Evolutionary conservation across 2,113 vertebrate genomes (phyloP).

Genomic region (Lampris incognitus): DNA sequence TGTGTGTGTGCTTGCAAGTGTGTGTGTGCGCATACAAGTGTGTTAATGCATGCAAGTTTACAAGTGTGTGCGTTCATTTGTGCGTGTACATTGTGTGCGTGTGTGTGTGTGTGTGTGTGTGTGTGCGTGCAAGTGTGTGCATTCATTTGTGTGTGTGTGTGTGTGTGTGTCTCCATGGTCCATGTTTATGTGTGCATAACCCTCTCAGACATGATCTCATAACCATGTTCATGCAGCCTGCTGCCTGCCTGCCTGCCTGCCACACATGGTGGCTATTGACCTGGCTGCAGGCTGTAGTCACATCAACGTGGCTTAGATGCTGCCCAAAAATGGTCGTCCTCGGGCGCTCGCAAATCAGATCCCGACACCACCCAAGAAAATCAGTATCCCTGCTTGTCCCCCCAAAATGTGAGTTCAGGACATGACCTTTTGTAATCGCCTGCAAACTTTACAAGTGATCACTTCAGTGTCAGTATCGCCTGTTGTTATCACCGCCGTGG

Average conservation of each 20-base stretch:
- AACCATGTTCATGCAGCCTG: constrained; percentile 50
- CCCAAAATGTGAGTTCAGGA: too few species aligned
- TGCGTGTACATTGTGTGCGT: not conserved
- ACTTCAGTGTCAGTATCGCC: too few species aligned
- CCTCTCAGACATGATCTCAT: constrained; percentile 65
- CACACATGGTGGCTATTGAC: constrained; percentile 64
- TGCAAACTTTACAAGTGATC: too few species aligned
- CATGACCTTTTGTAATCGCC: too few species aligned
- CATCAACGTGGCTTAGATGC: constrained; percentile 24
- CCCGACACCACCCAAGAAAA: too few species aligned
- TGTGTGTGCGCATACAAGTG: constrained; percentile 53
- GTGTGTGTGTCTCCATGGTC: constrained; percentile 6
- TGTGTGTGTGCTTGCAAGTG: constrained; percentile 51
- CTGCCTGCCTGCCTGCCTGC: constrained; percentile 60
- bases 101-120: constrained; percentile 24
- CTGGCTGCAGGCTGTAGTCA: constrained; percentile 30
- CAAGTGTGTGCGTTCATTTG: not conserved
- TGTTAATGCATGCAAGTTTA: not conserved
- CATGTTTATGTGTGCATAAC: constrained; percentile 65
- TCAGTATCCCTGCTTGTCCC: too few species aligned
- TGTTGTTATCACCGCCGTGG: too few species aligned
- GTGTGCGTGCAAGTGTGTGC: too few species aligned
- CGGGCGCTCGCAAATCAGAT: not conserved
- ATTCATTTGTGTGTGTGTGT: too few species aligned
- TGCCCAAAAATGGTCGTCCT: constrained; percentile 15